Base-by-base conservation (phyloP, 2,797 vertebrate genomes). In the Xyrichtys novacula region DNA sequence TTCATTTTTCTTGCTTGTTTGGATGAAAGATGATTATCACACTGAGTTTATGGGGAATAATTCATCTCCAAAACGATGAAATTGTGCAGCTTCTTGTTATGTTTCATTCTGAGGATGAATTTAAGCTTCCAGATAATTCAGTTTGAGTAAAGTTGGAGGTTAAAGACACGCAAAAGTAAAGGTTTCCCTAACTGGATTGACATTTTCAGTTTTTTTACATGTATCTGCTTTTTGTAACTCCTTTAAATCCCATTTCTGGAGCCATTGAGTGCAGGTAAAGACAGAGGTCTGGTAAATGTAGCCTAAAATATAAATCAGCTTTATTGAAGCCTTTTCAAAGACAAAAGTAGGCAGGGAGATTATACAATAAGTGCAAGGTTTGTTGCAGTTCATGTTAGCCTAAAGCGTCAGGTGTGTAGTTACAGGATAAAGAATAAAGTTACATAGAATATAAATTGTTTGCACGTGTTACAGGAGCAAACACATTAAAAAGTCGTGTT, bases 301-400 rank as follows among this genome's bases (percentile, higher is more conserved):
- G 83, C 78, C 84, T 90, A 91, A 89, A 90, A 92, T 91, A 91
- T 89, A 87, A 65, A 80, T 85, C 82, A 90, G 83, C 88, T 93
- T 93, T 93, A 93, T 94, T 94, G 85, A 91, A 91, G 85, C 82
- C 61, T 85, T 90, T 91, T 87, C 91, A 90, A 93, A 68, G 76
- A 76, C 75, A 89, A 71, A 69, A 66, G 60, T 81, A 75, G 81
- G 74, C 80, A 87, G 71, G 87, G 55, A 25, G 78, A 64, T 86
- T 88, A 92, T 94, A 94, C 85, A 92, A 84, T 91, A 92, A 93
- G 93, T 94, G 93, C 92, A 92, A 90, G 68, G 55, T 71, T 83
- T 64, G 78, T 81, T 86, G 88, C 84, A 80, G 87, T 81, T 90
- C 85, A 85, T 76, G 63, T 85, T 88, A 86, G 80, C 78, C 84